Evolutionary conservation across 1,140 invertebrate genomes (phyloP).

Genomic region (Ridgeia piscesae): DNA sequence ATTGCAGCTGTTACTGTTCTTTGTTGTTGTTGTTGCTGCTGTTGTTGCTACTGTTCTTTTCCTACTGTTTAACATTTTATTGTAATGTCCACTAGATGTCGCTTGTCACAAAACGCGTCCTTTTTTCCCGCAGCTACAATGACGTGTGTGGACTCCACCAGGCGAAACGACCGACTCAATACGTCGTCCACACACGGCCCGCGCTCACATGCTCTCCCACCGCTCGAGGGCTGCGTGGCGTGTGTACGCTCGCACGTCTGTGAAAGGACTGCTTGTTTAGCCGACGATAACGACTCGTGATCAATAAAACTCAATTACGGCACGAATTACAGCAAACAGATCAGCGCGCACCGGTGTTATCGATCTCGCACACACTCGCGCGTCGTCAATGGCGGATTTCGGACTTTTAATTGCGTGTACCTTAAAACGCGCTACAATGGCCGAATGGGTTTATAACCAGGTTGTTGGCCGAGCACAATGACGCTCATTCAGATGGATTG

Average conservation of each 20-base stretch:
- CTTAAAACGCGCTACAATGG: neutral
- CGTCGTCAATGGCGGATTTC: neutral
- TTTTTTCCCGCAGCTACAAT: neutral
- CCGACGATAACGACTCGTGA: neutral
- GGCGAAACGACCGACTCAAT: neutral
- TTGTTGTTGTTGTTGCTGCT: too few relatives aligned
- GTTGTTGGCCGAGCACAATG: neutral
- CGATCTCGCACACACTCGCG: neutral
- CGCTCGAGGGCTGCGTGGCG: neutral
- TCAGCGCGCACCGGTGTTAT: neutral
- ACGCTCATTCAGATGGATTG: neutral
- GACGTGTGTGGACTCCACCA: neutral
- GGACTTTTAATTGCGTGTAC: constrained; percentile 1
- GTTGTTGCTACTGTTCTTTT: too few relatives aligned
- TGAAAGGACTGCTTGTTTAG: constrained; percentile 1
- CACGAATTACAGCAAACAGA: constrained; percentile 1
- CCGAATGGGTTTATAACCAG: neutral
- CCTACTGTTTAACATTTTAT: too few relatives aligned
- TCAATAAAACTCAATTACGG: neutral
- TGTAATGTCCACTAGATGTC: neutral
- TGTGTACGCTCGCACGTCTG: neutral
- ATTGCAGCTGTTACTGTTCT: too few relatives aligned
- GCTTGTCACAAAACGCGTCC: neutral
- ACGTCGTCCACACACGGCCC: neutral
- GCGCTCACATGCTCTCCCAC: neutral